Evolutionary conservation across 2,113 vertebrate species (phyloP).

Genomic region (Grammomys dolichurus): DNA sequence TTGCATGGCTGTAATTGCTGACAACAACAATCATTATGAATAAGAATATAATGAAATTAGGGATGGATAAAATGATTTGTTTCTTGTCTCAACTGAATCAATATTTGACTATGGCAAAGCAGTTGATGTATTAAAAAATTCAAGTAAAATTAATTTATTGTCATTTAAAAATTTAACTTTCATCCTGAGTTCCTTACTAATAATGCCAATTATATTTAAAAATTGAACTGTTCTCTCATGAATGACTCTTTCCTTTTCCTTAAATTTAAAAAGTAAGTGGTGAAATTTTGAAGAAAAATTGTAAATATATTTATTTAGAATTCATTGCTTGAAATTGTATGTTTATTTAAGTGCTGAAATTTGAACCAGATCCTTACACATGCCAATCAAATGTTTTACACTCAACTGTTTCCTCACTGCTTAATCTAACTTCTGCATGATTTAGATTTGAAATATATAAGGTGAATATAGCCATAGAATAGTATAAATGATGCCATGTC

Average conservation of each 20-base stretch:
- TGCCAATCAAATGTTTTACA: neutral
- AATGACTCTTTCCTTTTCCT: neutral
- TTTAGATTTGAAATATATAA: neutral
- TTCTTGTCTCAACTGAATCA: slow-evolving; percentile 27
- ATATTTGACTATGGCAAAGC: neutral
- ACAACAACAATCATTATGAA: slow-evolving; percentile 18
- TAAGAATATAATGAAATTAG: slow-evolving; percentile 39
- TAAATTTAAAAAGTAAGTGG: neutral
- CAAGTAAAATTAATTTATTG: slow-evolving; percentile 53
- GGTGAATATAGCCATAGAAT: neutral
- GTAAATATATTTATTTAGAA: neutral
- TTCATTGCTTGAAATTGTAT: neutral
- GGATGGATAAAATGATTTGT: slow-evolving; percentile 24
- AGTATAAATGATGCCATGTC: neutral
- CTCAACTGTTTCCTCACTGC: neutral
- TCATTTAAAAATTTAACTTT: slow-evolving; percentile 54
- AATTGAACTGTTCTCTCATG: neutral
- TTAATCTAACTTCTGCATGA: neutral
- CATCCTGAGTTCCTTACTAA: neutral
- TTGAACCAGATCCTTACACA: neutral
- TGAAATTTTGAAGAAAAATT: neutral
- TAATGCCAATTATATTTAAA: neutral
- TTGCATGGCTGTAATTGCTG: slow-evolving; percentile 37
- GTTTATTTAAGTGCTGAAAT: neutral
- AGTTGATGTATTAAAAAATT: slow-evolving; percentile 4